phyloP scores from a whole-genome alignment of 2,888 invertebrate species.

The Agrotis segetum region DNA sequence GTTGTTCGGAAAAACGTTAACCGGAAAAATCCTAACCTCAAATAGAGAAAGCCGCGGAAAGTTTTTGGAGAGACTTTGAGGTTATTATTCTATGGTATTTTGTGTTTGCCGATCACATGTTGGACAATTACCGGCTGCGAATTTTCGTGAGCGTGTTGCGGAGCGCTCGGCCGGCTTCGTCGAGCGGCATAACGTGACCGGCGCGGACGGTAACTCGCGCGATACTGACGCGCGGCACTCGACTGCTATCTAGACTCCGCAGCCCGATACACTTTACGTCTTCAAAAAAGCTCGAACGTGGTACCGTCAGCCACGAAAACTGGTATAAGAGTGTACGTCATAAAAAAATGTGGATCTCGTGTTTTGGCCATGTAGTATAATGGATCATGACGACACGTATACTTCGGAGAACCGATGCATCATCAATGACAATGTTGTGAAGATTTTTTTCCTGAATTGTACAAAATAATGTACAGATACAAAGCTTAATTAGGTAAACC shows the following conservation, averaged over 20 bases:
- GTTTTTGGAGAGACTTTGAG: slow-evolving; percentile 63
- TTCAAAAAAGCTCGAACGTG: slow-evolving; percentile 77
- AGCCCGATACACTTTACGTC: slow-evolving; percentile 76
- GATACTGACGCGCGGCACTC: slow-evolving; percentile 78
- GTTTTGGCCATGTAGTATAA: slow-evolving; percentile 62
- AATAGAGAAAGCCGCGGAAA: slow-evolving; percentile 72
- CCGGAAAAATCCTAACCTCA: slow-evolving; percentile 81
- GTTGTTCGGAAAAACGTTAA: slow-evolving; percentile 77
- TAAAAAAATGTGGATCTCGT: slow-evolving; percentile 64
- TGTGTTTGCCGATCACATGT: slow-evolving; percentile 78
- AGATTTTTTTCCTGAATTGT: slow-evolving; percentile 44
- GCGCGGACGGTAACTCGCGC: slow-evolving; percentile 80
- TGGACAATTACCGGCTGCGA: slow-evolving; percentile 77
- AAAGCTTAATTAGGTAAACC: slow-evolving; percentile 42
- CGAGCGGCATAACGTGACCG: slow-evolving; percentile 79
- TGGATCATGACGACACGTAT: slow-evolving; percentile 60
- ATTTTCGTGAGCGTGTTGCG: slow-evolving; percentile 82
- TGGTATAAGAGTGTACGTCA: slow-evolving; percentile 68
- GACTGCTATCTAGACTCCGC: slow-evolving; percentile 76
- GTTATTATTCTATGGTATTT: slow-evolving; percentile 80
- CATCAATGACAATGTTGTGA: slow-evolving; percentile 64
- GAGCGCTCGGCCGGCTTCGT: slow-evolving; percentile 70
- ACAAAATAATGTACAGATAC: slow-evolving; percentile 43
- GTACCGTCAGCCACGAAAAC: slow-evolving; percentile 71
- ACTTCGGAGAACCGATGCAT: slow-evolving; percentile 65